Percentiles rank a stretch among this genome's conserved stretches.
These are phyloP conservation scores for Epinephelus moara DNA, from an alignment of 2,113 vertebrate species.

Conservation along the genomic window DNA sequence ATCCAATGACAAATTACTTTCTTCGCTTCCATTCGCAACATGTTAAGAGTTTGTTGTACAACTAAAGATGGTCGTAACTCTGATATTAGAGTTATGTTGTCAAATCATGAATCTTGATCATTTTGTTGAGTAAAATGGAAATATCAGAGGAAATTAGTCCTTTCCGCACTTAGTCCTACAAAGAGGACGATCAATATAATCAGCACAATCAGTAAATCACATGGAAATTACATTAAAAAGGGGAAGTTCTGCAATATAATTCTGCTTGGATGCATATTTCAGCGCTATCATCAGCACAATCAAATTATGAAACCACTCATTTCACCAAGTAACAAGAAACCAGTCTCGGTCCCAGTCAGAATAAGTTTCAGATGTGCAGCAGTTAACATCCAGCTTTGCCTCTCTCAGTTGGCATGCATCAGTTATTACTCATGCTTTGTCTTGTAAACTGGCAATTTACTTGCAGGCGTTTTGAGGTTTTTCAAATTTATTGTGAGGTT, in stretches of 20 bases:
- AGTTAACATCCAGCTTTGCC: slow-evolving; percentile 25
- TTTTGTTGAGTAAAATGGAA: background rate
- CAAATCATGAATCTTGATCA: background rate
- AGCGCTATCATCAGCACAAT: background rate
- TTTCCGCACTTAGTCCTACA: background rate
- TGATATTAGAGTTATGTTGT: background rate
- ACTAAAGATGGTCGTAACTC: background rate
- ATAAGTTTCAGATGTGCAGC: slow-evolving; percentile 53
- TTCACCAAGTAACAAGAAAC: background rate
- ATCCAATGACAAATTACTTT: background rate
- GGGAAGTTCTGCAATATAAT: background rate
- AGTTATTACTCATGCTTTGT: slow-evolving; percentile 50
- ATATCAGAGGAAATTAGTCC: background rate
- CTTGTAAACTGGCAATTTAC: slow-evolving; percentile 55
- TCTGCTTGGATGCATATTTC: slow-evolving; percentile 2
- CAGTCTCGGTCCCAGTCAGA: background rate
- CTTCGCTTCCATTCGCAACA: background rate
- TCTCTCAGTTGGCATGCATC: slow-evolving; percentile 43
- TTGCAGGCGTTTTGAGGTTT: slow-evolving; percentile 33
- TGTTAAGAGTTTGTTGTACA: slow-evolving; percentile 9
- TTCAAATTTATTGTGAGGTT: slow-evolving; percentile 58
- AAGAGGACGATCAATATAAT: background rate
- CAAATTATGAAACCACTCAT: slow-evolving; percentile 17
- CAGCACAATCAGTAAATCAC: background rate
- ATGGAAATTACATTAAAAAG: background rate